Percentiles rank a stretch among this genome's conserved stretches.
phyloP scores from a whole-genome alignment of 2,113 vertebrate species.

The Mastomys coucha region DNA sequence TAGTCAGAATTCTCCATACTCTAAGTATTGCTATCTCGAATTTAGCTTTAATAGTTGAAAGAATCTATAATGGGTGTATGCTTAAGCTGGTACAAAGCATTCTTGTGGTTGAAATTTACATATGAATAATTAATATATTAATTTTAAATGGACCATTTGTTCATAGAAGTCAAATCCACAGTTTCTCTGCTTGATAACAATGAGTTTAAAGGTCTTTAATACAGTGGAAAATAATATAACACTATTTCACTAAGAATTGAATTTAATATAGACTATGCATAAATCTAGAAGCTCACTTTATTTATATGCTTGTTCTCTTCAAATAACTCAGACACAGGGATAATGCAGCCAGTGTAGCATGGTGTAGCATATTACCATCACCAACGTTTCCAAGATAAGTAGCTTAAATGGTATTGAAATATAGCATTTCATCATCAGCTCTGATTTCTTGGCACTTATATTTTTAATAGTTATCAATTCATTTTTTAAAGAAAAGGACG shows the following conservation, averaged over 20 bases:
- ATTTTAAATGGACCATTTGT: conserved; percentile 60
- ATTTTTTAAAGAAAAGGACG: background rate
- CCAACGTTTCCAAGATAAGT: background rate
- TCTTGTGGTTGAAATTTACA: conserved; percentile 28
- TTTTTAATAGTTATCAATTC: background rate
- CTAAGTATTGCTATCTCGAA: conserved; percentile 31
- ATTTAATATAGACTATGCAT: conserved; percentile 58
- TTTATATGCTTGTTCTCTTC: conserved; percentile 29
- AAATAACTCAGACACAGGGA: background rate
- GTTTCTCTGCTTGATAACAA: conserved; percentile 46
- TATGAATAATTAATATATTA: conserved; percentile 64
- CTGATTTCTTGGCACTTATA: background rate
- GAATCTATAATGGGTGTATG: background rate
- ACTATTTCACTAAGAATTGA: conserved; percentile 58
- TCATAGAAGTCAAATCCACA: conserved; percentile 35
- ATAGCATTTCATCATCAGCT: background rate
- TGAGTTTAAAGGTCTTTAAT: conserved; percentile 56
- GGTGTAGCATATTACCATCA: background rate
- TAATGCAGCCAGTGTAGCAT: background rate
- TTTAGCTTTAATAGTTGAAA: conserved; percentile 43
- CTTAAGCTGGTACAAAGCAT: conserved; percentile 41
- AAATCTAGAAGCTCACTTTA: conserved; percentile 22
- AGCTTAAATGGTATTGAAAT: conserved; percentile 38
- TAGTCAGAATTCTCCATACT: background rate
- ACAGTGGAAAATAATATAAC: conserved; percentile 64